These are phyloP conservation scores for Moxostoma hubbsi DNA, from an alignment of 2,797 vertebrate genomes.

Conservation along the genomic window DNA sequence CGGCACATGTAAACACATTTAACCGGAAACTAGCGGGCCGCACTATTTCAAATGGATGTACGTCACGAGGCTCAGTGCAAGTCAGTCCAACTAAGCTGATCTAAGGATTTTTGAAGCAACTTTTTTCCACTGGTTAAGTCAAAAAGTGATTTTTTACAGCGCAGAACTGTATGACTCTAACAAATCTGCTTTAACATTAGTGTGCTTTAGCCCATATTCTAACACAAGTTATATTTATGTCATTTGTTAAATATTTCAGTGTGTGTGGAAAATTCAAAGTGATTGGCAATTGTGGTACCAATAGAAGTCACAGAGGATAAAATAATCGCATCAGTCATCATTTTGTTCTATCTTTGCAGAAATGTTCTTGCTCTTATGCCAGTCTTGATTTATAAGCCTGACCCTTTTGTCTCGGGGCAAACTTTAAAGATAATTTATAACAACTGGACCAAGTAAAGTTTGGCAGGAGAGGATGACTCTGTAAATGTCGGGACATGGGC, in stretches of 20 bases:
- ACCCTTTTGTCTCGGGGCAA: slow-evolving; percentile 55
- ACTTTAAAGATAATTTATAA: slow-evolving; percentile 68
- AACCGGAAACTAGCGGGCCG: too few relatives aligned
- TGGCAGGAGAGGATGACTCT: slow-evolving; percentile 58
- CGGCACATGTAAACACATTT: too few relatives aligned
- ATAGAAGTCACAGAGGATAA: slow-evolving; percentile 22
- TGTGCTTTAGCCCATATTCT: neutral
- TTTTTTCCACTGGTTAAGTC: neutral
- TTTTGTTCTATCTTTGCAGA: slow-evolving; percentile 38
- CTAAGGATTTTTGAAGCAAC: too few relatives aligned
- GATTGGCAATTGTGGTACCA: neutral
- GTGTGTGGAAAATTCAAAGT: neutral
- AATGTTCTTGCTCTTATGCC: slow-evolving; percentile 44
- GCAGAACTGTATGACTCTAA: neutral
- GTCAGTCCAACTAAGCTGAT: too few relatives aligned
- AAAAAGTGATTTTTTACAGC: too few relatives aligned
- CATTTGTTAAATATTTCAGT: neutral
- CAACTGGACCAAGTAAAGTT: slow-evolving; percentile 67
- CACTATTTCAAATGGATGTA: too few relatives aligned
- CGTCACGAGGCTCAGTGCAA: too few relatives aligned
- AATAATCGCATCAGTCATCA: slow-evolving; percentile 50
- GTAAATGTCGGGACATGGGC: slow-evolving; percentile 58
- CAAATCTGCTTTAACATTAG: neutral
- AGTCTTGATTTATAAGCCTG: slow-evolving; percentile 62
- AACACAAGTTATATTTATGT: neutral